Conservation (phyloP, 2,113 vertebrate species). For the Mellivora capensis region DNA sequence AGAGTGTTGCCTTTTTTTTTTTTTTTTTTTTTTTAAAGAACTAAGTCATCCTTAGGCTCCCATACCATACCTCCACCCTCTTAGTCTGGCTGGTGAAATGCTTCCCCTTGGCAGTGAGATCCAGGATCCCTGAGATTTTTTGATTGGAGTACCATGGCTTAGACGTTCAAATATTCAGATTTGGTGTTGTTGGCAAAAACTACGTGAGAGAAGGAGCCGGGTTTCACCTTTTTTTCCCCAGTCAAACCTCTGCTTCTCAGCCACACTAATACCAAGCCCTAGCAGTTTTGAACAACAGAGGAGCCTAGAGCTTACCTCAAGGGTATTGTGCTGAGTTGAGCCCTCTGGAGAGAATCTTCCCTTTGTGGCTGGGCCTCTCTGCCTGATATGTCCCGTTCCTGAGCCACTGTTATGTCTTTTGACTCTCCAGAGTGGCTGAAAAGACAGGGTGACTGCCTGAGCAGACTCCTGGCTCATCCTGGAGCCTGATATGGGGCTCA, state of each 20-base stretch:
- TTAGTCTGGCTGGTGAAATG: not conserved
- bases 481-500: not conserved
- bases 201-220: not conserved
- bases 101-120: not conserved
- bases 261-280: not conserved
- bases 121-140: not conserved
- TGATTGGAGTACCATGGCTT: not conserved
- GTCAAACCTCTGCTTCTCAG: not conserved
- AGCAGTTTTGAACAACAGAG: not conserved
- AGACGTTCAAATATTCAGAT: not conserved
- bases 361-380: not conserved
- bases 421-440: not conserved
- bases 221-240: not conserved
- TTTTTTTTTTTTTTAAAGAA: not conserved
- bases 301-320: not conserved
- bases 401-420: constrained; percentile 44
- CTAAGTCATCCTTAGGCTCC: not conserved
- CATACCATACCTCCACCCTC: not conserved
- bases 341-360: not conserved
- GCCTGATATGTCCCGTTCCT: not conserved
- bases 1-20: not conserved
- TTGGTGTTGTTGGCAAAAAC: not conserved
- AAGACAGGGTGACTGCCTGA: not conserved
- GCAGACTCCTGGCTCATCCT: not conserved
- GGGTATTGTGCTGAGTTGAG: not conserved